Evolutionary conservation across 30 jellyfish, hydroid and myxozoan genomes (phyloP), one percentile per base, ranked within the genome.

Genomic region (Calvadosia cruxmelitensis): DNA sequence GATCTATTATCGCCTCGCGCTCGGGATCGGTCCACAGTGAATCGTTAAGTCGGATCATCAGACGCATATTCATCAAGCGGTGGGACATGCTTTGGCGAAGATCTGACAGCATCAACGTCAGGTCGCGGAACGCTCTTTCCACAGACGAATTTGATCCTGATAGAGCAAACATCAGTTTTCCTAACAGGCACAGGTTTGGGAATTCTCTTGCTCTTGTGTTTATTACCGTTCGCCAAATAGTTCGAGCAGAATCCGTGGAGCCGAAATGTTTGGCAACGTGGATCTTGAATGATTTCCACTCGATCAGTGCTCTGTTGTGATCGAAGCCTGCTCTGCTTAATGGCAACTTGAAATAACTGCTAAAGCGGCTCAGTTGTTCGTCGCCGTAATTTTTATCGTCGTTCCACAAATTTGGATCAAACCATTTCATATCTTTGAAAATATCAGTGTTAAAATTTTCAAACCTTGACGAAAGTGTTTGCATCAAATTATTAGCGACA

Each of bases 131-230:
- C 3, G 80, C 78, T 27, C 94, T 67, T 69, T 82, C 85, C 0
- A 75, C 79, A 3, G 77, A 30, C 1, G 88, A 66, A 42, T 81
- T 81, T 53, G 90, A 81, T 20, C 94, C 82, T 27, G 91, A 63
- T 26, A 81, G 51, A 42, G 76, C 52, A 3, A 75, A 57, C 27
- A 78, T 28, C 77, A 78, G 30, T 29, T 78, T 66, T 16, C 61
- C 53, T 13, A 77, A 30, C 27, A 77, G 66, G 72, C 84, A 49
- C 2, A 77, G 5, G 31, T 76, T 76, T 15, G 88, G 83, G 36
- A 50, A 76, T 49, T 76, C 84, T 2, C 10, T 29, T 57, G 67
- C 51, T 30, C 65, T 51, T 31, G 33, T 34, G 12, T 26, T 33
- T 34, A 78, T 31, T 20, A 68, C 85, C 0, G 53, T 26, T 20